These are phyloP conservation scores for Gobio gobio DNA, from an alignment of 2,113 vertebrate species.

Conservation along the genomic window DNA sequence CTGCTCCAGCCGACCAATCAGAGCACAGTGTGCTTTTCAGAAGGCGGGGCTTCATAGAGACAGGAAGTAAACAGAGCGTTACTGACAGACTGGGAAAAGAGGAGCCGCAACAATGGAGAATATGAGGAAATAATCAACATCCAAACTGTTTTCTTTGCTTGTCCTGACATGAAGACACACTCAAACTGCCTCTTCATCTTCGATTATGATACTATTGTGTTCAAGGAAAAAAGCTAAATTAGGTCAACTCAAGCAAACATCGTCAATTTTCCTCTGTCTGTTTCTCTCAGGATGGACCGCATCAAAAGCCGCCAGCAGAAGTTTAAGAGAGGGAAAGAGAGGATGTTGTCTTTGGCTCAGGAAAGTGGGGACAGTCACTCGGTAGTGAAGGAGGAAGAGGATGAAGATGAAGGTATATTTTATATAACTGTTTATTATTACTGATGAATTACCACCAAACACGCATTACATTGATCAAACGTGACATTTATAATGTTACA, in stretches of 20 bases:
- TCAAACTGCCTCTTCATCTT: constrained; percentile 34
- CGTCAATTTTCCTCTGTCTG: not conserved
- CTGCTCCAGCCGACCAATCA: too few species aligned
- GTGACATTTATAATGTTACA: not conserved
- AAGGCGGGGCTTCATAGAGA: too few species aligned
- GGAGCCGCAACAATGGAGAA: too few species aligned
- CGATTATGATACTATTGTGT: constrained; percentile 35
- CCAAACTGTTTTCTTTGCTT: not conserved
- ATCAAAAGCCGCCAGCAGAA: constrained; percentile 95
- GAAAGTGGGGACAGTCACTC: constrained; percentile 77
- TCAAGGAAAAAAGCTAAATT: constrained; percentile 16
- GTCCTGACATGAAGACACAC: not conserved
- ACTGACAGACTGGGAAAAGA: too few species aligned
- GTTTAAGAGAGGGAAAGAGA: constrained; percentile 93
- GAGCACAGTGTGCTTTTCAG: too few species aligned
- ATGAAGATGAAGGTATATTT: constrained; percentile 77
- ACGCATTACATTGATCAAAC: not conserved
- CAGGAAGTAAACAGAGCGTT: too few species aligned
- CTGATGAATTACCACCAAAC: not conserved
- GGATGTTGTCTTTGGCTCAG: constrained; percentile 86
- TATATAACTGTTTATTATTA: too few species aligned
- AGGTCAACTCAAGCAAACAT: constrained; percentile 18
- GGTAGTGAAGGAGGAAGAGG: constrained; percentile 75
- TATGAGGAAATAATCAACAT: too few species aligned
- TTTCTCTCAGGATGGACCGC: constrained; percentile 87